Base-by-base conservation (phyloP, 2,797 vertebrate genomes). In the Clarias fuscus region DNA sequence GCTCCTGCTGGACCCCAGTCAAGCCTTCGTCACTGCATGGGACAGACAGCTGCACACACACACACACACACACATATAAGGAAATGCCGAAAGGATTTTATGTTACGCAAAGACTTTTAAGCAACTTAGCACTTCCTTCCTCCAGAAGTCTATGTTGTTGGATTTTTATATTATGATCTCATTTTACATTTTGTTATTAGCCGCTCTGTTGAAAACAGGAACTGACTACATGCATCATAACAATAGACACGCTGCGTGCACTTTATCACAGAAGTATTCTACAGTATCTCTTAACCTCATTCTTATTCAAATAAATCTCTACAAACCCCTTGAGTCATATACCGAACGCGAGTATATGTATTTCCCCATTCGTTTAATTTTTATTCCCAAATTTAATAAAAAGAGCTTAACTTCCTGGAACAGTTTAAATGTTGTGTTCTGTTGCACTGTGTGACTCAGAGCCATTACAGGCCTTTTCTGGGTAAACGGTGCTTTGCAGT, bases 1-100 rank as follows among this genome's bases (percentile, higher is more conserved):
- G 85, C 88, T 91, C 83, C 73, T 84, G 86, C 86, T 91, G 91
- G 91, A 89, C 37, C 62, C 2, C 37, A 72, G 84, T 89, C 83
- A 91, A 90, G 85, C 84, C 77, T 90, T 86, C 82, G 56, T 81
- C 56, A 62, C 84, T 7, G 24, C 67, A 40, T 40, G 10, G 56
- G 71, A 37, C 84, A 37, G 7, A 22, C 7, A 65, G 65, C 37
- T 77, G 27, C 78, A 70, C 27, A 75, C 59, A 75, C 75, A 75
- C 75, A 90, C 79, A 73, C 11, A 48, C 48, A 75, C 59, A 75
- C 75, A 90, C 79, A 73, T 5, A 73, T 7, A 56, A 43, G 86
- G 43, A 68, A 88, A 87, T 88, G 58, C 64, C 59, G 48, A 61
- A 7, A 17, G 73, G 56, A 77, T 88, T 53, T 86, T 72, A 87